phyloP scores from a whole-genome alignment of 2,113 vertebrate species.

The Abramis brama region DNA sequence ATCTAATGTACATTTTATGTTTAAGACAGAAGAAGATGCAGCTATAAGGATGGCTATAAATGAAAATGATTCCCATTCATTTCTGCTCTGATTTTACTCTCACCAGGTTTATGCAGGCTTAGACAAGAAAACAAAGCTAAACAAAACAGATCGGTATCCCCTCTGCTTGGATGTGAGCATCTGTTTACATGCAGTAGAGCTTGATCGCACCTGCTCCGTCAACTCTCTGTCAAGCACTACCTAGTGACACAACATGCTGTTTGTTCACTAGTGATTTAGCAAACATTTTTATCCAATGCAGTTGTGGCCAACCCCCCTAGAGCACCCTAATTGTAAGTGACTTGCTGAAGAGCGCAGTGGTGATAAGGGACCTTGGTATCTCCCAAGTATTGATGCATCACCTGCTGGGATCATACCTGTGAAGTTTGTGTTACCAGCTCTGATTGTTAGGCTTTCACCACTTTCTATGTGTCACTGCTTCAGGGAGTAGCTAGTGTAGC shows the following conservation, averaged over 20 bases:
- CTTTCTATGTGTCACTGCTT: background rate
- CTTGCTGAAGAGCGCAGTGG: background rate
- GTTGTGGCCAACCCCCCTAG: background rate
- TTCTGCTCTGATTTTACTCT: background rate
- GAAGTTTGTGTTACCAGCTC: slow-evolving; percentile 3
- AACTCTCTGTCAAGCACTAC: background rate
- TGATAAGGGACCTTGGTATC: background rate
- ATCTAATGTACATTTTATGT: too few relatives aligned
- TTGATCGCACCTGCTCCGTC: background rate
- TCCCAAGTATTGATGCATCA: slow-evolving; percentile 9
- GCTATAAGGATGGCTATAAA: background rate
- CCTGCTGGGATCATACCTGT: slow-evolving; percentile 17
- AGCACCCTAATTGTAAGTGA: background rate
- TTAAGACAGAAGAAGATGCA: background rate
- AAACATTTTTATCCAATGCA: background rate
- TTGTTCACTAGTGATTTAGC: slow-evolving; percentile 7
- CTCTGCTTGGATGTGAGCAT: slow-evolving; percentile 18
- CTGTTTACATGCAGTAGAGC: slow-evolving; percentile 21
- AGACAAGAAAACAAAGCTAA: background rate
- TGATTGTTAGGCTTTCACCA: background rate
- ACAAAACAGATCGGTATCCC: background rate
- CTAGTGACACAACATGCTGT: slow-evolving; percentile 26
- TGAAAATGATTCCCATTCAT: background rate
- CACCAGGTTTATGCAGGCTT: background rate
- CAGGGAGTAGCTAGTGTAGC: background rate